These are phyloP conservation scores for Lasioglossum lativentre DNA, from an alignment of 2,888 invertebrate genomes.

Conservation along the genomic window DNA sequence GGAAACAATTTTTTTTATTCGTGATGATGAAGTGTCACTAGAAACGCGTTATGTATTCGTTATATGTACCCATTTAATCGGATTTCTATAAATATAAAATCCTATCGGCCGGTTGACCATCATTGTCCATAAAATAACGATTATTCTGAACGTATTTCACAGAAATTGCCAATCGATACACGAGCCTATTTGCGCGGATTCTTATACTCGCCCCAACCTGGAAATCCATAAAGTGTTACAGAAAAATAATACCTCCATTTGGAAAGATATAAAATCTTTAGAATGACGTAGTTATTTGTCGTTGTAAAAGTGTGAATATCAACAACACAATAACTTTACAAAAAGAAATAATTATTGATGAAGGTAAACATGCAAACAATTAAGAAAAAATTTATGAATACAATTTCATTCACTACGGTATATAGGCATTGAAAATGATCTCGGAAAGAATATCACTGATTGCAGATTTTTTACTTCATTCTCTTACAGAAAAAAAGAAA, in stretches of 20 bases:
- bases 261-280: not conserved
- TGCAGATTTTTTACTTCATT: not conserved
- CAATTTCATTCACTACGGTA: not conserved
- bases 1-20: not conserved
- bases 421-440: not conserved
- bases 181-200: not conserved
- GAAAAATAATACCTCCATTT: not conserved
- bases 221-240: not conserved
- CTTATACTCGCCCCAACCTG: not conserved
- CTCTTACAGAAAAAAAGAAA: not conserved
- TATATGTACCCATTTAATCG: not conserved
- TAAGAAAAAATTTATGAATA: not conserved
- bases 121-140: constrained; percentile 17
- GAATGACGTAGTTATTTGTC: not conserved
- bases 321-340: not conserved
- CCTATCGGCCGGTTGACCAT: constrained; percentile 6
- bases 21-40: not conserved
- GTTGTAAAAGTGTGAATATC: not conserved
- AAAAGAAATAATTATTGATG: not conserved
- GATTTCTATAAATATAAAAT: constrained; percentile 2
- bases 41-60: not conserved
- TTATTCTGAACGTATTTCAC: not conserved
- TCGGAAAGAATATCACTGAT: not conserved
- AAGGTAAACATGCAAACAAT: not conserved
- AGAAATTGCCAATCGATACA: constrained; percentile 30